Conservation (phyloP, 2,113 vertebrate genomes). For the Otolemur garnettii region DNA sequence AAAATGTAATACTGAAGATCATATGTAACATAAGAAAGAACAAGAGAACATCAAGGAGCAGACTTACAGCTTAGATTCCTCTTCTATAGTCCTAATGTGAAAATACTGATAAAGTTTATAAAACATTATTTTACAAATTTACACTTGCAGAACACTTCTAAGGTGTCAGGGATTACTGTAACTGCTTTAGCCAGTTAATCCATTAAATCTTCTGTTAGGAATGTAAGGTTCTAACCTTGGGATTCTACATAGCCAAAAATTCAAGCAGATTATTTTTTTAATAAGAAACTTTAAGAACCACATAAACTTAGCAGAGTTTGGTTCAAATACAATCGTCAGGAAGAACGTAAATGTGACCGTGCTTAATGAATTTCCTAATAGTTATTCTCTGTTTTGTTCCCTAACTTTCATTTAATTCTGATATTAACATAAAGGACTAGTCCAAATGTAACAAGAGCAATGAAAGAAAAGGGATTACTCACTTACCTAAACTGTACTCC, state of each 20-base stretch:
- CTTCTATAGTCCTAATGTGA: not conserved
- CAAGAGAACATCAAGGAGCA: not conserved
- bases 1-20: not conserved
- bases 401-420: not conserved
- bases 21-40: not conserved
- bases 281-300: not conserved
- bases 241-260: not conserved
- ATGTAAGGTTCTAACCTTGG: not conserved
- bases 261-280: not conserved
- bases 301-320: not conserved
- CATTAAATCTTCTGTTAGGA: not conserved
- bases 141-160: not conserved
- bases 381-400: not conserved
- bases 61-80: not conserved
- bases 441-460: not conserved
- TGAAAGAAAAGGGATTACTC: not conserved
- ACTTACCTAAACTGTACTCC: not conserved
- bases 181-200: not conserved
- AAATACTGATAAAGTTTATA: not conserved
- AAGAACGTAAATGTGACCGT: not conserved
- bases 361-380: not conserved
- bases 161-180: not conserved
- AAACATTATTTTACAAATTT: not conserved
- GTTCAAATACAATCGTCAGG: slow-evolving; percentile 29
- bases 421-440: not conserved